phyloP scores from a whole-genome alignment of 2,888 invertebrate species.

The Hirtodrosophila confusa region DNA sequence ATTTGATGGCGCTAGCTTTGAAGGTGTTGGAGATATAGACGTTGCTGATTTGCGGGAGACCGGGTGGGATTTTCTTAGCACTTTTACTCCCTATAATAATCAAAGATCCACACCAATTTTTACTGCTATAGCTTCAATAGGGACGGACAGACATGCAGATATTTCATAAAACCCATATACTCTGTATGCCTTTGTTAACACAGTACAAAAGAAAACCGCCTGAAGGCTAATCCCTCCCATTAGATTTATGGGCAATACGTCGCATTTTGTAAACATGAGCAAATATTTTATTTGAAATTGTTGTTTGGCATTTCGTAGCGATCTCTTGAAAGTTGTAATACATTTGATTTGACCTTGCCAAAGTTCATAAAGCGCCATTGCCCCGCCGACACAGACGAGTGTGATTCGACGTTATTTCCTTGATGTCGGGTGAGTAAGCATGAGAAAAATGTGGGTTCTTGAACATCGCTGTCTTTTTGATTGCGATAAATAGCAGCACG shows the following conservation, averaged over 20 bases:
- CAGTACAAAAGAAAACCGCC: slow-evolving; percentile 10
- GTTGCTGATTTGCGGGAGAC: too few species aligned
- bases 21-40: too few species aligned
- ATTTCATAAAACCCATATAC: not conserved
- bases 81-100: too few species aligned
- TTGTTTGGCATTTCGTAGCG: slow-evolving; percentile 29
- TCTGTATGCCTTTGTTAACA: not conserved
- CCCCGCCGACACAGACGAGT: slow-evolving; percentile 28
- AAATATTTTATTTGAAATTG: slow-evolving; percentile 39
- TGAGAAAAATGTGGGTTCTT: slow-evolving; percentile 20
- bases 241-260: slow-evolving; percentile 34
- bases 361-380: slow-evolving; percentile 55
- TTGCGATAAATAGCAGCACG: slow-evolving; percentile 57
- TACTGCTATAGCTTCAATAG: too few species aligned
- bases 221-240: slow-evolving; percentile 35
- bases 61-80: too few species aligned
- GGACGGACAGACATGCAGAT: too few species aligned
- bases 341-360: slow-evolving; percentile 49
- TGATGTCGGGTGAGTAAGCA: slow-evolving; percentile 39
- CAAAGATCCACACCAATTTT: too few species aligned
- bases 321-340: slow-evolving; percentile 19
- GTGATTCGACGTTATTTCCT: slow-evolving; percentile 9
- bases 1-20: too few species aligned
- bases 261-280: slow-evolving; percentile 44
- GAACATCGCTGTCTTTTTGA: slow-evolving; percentile 19